These are phyloP conservation scores for Corythornis leucogaster DNA, from an alignment of 2,797 vertebrate genomes.

Conservation along the genomic window DNA sequence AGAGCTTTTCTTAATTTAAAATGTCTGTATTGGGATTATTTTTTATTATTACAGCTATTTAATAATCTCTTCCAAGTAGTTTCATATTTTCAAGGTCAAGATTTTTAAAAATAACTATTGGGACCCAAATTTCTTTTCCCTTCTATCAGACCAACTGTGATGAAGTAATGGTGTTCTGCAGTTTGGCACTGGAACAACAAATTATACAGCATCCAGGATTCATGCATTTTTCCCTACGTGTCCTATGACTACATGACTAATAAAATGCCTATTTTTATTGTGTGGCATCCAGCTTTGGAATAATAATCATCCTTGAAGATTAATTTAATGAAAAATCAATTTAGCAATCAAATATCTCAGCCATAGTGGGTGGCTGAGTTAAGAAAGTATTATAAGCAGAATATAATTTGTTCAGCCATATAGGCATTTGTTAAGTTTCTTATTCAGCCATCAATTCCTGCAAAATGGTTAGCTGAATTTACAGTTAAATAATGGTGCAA, in stretches of 20 bases:
- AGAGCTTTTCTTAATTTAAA: slow-evolving; percentile 31
- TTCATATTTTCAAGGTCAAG: slow-evolving; percentile 41
- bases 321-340: slow-evolving; percentile 72
- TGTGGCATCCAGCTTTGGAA: slow-evolving; percentile 56
- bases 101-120: slow-evolving; percentile 2
- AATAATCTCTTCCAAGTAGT: slow-evolving; percentile 21
- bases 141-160: background rate
- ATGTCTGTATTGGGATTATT: slow-evolving; percentile 11
- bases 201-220: slow-evolving; percentile 1
- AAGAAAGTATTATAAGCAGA: slow-evolving; percentile 33
- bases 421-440: slow-evolving; percentile 39
- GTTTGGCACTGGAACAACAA: slow-evolving; percentile 39
- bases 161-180: slow-evolving; percentile 30
- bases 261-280: slow-evolving; percentile 58
- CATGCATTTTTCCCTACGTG: slow-evolving; percentile 11
- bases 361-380: slow-evolving; percentile 45
- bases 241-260: slow-evolving; percentile 42
- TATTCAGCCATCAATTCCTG: slow-evolving; percentile 25
- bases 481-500: slow-evolving; percentile 14
- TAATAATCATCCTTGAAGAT: slow-evolving; percentile 52
- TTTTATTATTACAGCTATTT: slow-evolving; percentile 11
- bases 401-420: slow-evolving; percentile 39
- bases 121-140: slow-evolving; percentile 7
- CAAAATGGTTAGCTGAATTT: slow-evolving; percentile 39
- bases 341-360: slow-evolving; percentile 61